Percentiles rank a stretch among this genome's conserved stretches.
Conservation (phyloP, 2,888 invertebrate genomes). For the Dolomedes plantarius region DNA sequence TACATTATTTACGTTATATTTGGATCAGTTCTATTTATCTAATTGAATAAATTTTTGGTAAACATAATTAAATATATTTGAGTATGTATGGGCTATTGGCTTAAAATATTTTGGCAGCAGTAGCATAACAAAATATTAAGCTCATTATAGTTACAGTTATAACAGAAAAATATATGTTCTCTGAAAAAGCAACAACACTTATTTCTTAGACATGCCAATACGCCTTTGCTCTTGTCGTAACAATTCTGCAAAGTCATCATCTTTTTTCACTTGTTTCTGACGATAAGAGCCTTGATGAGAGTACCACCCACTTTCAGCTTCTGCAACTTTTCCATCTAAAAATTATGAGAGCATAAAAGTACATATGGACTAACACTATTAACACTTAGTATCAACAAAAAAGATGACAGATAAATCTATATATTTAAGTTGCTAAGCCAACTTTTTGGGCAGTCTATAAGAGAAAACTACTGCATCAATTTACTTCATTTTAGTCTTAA, state of each 20-base stretch:
- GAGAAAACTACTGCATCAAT: no score
- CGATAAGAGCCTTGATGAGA: neutral
- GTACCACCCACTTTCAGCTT: constrained; percentile 17
- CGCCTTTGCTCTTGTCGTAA: constrained; percentile 7
- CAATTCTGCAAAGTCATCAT: constrained; percentile 18
- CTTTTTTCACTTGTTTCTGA: neutral
- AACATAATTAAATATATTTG: neutral
- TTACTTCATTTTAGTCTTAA: no score
- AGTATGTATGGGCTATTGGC: neutral
- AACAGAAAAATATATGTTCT: neutral
- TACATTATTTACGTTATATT: neutral
- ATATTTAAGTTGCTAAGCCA: no score
- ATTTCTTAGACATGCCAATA: constrained; percentile 1
- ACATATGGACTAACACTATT: no score
- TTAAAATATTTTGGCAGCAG: constrained; percentile 13
- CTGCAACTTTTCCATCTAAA: constrained; percentile 20
- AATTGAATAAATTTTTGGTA: neutral
- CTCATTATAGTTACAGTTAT: neutral
- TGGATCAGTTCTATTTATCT: neutral
- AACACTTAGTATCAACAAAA: no score
- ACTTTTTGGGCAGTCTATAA: no score
- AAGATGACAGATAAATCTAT: no score
- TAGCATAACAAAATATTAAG: constrained; percentile 11
- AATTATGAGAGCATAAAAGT: no score
- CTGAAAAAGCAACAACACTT: neutral